phyloP scores from a whole-genome alignment of 2,113 vertebrate genomes.

The Colinus virginianus region DNA sequence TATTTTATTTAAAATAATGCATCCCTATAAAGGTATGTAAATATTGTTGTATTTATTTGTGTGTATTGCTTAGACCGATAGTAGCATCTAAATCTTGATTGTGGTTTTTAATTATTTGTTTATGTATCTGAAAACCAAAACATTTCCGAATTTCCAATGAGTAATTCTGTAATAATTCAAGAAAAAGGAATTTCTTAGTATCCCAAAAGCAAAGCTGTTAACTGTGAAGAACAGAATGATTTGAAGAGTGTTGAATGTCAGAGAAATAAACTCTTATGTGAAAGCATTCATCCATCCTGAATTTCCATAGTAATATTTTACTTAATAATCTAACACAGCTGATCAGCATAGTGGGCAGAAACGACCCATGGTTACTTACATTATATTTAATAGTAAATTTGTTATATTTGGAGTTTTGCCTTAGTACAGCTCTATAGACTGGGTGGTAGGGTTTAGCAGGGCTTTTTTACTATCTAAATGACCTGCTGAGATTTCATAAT shows the following conservation, averaged over 20 bases:
- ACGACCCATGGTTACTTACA: constrained; percentile 87
- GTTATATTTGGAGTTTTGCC: constrained; percentile 79
- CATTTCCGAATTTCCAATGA: constrained; percentile 30
- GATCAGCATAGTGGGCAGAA: constrained; percentile 84
- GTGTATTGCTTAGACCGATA: background rate
- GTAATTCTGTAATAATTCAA: constrained; percentile 70
- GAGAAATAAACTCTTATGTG: constrained; percentile 79
- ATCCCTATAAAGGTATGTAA: background rate
- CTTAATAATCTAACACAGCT: constrained; percentile 80
- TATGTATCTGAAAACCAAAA: background rate
- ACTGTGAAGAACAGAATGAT: constrained; percentile 80
- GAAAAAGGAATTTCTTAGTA: constrained; percentile 56
- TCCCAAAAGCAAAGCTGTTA: constrained; percentile 69
- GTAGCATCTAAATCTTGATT: background rate
- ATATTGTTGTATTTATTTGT: background rate
- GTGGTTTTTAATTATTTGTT: background rate
- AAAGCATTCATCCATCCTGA: constrained; percentile 81
- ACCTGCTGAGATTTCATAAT: background rate
- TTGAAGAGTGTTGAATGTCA: constrained; percentile 78
- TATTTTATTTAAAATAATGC: background rate
- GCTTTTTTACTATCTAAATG: constrained; percentile 25
- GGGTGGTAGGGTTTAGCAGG: constrained; percentile 40
- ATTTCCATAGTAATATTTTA: constrained; percentile 78
- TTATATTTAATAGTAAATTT: constrained; percentile 85
- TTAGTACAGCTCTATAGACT: constrained; percentile 69